These are phyloP conservation scores for Xylota segnis DNA, from an alignment of 2,888 invertebrate genomes.

Conservation along the genomic window DNA sequence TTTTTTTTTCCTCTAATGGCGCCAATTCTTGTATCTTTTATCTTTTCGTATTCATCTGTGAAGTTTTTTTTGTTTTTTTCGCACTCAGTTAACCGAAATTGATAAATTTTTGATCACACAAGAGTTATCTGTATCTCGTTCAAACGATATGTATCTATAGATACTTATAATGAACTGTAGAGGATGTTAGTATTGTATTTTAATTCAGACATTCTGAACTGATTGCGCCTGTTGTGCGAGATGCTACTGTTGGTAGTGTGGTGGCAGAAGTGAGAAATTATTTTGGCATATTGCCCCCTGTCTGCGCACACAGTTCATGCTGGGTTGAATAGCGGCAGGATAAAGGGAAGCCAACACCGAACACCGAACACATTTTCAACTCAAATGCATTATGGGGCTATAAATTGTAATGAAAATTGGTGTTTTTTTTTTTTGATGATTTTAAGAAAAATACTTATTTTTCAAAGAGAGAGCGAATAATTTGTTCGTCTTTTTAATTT, in stretches of 20 bases:
- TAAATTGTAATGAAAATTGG: slow-evolving; percentile 40
- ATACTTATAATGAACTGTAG: background rate
- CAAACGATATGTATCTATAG: background rate
- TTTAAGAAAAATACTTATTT: background rate
- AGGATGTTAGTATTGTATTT: slow-evolving; percentile 35
- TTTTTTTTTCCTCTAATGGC: slow-evolving; percentile 49
- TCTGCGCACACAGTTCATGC: slow-evolving; percentile 27
- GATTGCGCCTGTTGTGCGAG: slow-evolving; percentile 26
- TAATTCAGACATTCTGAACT: slow-evolving; percentile 45
- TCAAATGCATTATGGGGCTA: slow-evolving; percentile 12
- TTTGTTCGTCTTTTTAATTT: slow-evolving; percentile 5
- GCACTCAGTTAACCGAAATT: slow-evolving; percentile 29
- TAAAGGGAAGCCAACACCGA: background rate
- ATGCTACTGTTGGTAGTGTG: slow-evolving; percentile 18
- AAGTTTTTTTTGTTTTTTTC: background rate
- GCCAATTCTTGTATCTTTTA: slow-evolving; percentile 52
- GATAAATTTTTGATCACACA: slow-evolving; percentile 48
- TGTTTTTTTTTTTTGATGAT: slow-evolving; percentile 5
- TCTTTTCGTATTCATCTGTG: slow-evolving; percentile 17
- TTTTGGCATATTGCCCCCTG: slow-evolving; percentile 66
- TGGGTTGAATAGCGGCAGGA: slow-evolving; percentile 18
- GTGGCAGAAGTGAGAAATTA: slow-evolving; percentile 42
- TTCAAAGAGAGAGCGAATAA: background rate
- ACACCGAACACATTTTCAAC: slow-evolving; percentile 25
- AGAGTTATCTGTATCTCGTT: slow-evolving; percentile 6